These are phyloP conservation scores for Caenorhabditis virilis DNA, from an alignment of 2,888 invertebrate species.

Conservation along the genomic window DNA sequence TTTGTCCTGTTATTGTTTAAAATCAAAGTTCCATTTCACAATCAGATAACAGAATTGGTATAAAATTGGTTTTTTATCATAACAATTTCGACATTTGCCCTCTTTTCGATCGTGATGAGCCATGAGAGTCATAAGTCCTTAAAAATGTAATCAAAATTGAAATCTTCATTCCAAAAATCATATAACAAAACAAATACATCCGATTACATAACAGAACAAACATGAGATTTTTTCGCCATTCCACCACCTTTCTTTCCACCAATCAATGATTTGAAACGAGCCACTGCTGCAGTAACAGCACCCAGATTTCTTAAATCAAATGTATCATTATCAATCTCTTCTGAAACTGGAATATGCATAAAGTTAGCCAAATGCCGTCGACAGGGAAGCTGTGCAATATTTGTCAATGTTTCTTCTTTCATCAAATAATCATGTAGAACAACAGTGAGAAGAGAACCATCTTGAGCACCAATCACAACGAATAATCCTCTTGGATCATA, in stretches of 20 bases:
- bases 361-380: conserved; percentile 59
- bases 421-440: conserved; percentile 48
- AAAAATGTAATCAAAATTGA: too few relatives aligned
- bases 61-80: too few relatives aligned
- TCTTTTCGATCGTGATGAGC: too few relatives aligned
- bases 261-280: conserved; percentile 55
- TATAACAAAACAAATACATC: too few relatives aligned
- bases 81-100: too few relatives aligned
- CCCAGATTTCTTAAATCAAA: conserved; percentile 58
- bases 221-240: conserved; percentile 46
- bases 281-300: conserved; percentile 58
- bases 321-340: conserved; percentile 29
- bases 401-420: conserved; percentile 39
- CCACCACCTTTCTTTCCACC: conserved; percentile 24
- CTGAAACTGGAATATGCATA: conserved; percentile 50
- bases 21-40: too few relatives aligned
- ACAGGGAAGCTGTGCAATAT: conserved; percentile 51
- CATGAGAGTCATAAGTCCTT: too few relatives aligned
- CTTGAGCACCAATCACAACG: conserved; percentile 60
- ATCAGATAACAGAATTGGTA: too few relatives aligned
- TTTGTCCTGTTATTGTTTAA: too few relatives aligned
- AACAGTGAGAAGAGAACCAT: conserved; percentile 59
- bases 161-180: neutral
- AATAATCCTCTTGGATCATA: conserved; percentile 54
- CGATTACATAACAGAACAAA: conserved; percentile 41